Evolutionary conservation across 2,888 invertebrate species (phyloP), one percentile per base, ranked within the genome.

Genomic region (Prosapia bicincta): DNA sequence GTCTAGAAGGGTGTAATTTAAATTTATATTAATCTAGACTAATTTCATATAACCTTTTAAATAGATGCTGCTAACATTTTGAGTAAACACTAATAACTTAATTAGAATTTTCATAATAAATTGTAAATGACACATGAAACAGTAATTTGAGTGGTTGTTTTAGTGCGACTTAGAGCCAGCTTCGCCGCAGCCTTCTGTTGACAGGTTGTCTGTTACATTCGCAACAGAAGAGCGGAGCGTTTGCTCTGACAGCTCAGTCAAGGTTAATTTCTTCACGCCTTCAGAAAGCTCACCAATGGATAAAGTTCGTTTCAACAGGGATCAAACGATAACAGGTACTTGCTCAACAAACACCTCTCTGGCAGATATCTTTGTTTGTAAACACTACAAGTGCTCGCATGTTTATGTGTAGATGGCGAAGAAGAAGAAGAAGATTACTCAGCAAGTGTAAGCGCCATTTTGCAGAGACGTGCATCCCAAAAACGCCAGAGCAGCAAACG

Each of bases 341-440:
- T n/a, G n/a, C n/a, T n/a, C n/a, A n/a, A n/a, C n/a, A n/a, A n/a
- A n/a, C n/a, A n/a, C n/a, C n/a, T n/a, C n/a, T n/a, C n/a, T n/a
- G n/a, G n/a, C n/a, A n/a, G n/a, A n/a, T n/a, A n/a, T n/a, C n/a
- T n/a, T n/a, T n/a, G n/a, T n/a, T n/a, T n/a, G n/a, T n/a, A n/a
- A n/a, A n/a, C n/a, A n/a, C n/a, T n/a, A n/a, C n/a, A n/a, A n/a
- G n/a, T n/a, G n/a, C n/a, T n/a, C n/a, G n/a, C n/a, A n/a, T n/a
- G n/a, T n/a, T n/a, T n/a, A 25, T 43, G 69, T 71, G 79, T 79
- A 73, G 84, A 82, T 66, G 84, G 82, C 13, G 67, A 69, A 10
- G 88, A 86, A 24, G 94, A 93, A 79, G 94, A 94, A 78, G 94
- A 94, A 81, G 95, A 96, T 83, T 95, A 96, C 84, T 95, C 94